These are phyloP conservation scores for Cryptocephalus primarius DNA, from an alignment of 2,888 invertebrate genomes.

Conservation along the genomic window DNA sequence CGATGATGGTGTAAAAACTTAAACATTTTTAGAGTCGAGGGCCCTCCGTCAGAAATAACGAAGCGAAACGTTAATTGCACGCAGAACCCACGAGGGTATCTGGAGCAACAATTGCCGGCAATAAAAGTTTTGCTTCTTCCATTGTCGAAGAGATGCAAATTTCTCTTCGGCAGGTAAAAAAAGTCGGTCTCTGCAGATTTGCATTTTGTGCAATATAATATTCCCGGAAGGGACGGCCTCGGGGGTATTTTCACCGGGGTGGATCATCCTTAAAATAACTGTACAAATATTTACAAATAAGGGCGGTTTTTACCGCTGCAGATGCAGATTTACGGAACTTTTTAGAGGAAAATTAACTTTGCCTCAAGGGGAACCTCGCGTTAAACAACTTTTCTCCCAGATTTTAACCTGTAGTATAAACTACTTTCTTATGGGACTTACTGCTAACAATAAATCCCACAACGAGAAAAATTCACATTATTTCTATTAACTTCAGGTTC, in stretches of 20 bases:
- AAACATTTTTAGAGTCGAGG: constrained; percentile 1
- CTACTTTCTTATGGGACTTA: too few species aligned
- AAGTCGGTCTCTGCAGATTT: constrained; percentile 2
- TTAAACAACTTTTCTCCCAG: too few species aligned
- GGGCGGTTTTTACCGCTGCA: neutral
- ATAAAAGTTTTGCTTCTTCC: constrained; percentile 4
- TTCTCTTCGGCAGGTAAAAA: constrained; percentile 7
- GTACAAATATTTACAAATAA: neutral
- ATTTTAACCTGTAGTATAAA: too few species aligned
- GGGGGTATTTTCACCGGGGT: constrained; percentile 9
- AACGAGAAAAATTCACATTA: too few species aligned
- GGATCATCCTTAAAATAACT: constrained; percentile 6
- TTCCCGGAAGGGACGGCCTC: constrained; percentile 9
- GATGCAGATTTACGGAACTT: neutral
- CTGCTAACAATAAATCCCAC: too few species aligned
- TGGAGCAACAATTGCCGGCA: constrained; percentile 8
- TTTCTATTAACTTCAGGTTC: too few species aligned
- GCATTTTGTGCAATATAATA: constrained; percentile 13
- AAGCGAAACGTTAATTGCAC: constrained; percentile 5
- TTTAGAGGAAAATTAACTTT: too few species aligned
- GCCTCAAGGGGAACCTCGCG: too few species aligned
- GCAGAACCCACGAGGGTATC: constrained; percentile 9
- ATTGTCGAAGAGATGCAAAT: constrained; percentile 12
- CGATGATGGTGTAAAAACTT: constrained; percentile 6
- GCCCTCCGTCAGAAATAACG: constrained; percentile 3